These are phyloP conservation scores for Silurus glanis DNA, from an alignment of 2,113 vertebrate species.

Conservation along the genomic window DNA sequence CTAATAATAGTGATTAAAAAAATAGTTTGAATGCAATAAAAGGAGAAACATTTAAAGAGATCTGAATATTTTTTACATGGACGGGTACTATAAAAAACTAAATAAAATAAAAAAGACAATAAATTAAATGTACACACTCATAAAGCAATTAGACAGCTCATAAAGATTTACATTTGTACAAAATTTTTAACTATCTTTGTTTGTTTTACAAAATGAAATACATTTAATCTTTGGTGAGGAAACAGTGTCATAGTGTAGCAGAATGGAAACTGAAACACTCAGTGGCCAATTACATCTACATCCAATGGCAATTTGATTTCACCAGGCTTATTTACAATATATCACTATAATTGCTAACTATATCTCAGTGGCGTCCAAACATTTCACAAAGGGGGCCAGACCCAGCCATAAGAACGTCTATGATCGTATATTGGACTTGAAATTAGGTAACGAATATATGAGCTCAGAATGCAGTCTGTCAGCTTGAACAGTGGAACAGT, in stretches of 20 bases:
- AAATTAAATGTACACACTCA: neutral
- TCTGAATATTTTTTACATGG: neutral
- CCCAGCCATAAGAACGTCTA: too few relatives aligned
- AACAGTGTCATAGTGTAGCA: neutral
- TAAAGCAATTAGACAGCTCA: too few relatives aligned
- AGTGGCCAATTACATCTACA: neutral
- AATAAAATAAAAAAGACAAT: neutral
- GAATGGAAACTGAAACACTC: neutral
- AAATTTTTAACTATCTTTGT: too few relatives aligned
- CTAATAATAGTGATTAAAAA: neutral
- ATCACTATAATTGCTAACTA: neutral
- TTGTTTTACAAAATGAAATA: neutral
- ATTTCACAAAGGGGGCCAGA: neutral
- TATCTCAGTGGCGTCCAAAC: neutral
- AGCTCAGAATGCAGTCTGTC: neutral
- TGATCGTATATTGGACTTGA: neutral
- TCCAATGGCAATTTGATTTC: neutral
- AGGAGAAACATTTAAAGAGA: neutral
- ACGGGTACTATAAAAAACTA: neutral
- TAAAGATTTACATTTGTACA: too few relatives aligned
- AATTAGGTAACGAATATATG: neutral
- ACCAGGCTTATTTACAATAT: neutral
- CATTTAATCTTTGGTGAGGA: neutral
- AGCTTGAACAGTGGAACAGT: neutral
- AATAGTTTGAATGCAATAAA: neutral